Conservation (phyloP, 2,797 vertebrate species). For the Spheniscus humboldti region DNA sequence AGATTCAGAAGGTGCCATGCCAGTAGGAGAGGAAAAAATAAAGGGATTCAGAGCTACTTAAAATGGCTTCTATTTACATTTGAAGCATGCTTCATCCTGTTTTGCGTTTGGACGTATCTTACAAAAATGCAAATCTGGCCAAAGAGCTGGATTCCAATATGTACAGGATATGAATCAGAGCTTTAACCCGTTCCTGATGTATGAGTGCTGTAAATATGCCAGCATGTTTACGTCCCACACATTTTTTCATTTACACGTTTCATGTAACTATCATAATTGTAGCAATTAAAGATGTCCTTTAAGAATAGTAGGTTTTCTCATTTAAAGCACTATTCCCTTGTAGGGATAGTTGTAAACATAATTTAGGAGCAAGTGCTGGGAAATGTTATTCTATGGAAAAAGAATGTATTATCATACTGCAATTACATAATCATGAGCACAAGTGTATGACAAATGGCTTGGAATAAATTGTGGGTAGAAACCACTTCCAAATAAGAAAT, state of each 20-base stretch:
- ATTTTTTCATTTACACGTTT: not conserved
- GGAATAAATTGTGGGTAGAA: constrained; percentile 6
- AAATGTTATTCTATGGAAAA: not conserved
- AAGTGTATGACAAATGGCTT: constrained; percentile 17
- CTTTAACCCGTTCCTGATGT: not conserved
- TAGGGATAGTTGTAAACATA: not conserved
- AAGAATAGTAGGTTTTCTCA: not conserved
- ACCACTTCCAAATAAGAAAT: constrained; percentile 32
- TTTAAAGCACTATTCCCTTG: not conserved
- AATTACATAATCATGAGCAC: not conserved
- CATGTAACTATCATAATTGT: not conserved
- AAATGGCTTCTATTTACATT: not conserved
- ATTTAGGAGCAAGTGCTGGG: not conserved
- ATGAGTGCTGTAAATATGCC: not conserved
- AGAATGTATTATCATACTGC: not conserved
- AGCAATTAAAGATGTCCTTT: not conserved
- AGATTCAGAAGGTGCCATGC: not conserved
- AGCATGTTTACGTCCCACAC: not conserved
- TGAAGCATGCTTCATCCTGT: not conserved
- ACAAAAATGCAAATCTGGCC: not conserved
- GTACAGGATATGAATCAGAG: not conserved
- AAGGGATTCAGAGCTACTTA: not conserved
- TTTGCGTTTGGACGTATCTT: not conserved
- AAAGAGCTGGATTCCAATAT: not conserved
- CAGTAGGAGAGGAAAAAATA: not conserved